Base-by-base conservation (phyloP, 2,888 invertebrate species). In the Noctua pronuba region DNA sequence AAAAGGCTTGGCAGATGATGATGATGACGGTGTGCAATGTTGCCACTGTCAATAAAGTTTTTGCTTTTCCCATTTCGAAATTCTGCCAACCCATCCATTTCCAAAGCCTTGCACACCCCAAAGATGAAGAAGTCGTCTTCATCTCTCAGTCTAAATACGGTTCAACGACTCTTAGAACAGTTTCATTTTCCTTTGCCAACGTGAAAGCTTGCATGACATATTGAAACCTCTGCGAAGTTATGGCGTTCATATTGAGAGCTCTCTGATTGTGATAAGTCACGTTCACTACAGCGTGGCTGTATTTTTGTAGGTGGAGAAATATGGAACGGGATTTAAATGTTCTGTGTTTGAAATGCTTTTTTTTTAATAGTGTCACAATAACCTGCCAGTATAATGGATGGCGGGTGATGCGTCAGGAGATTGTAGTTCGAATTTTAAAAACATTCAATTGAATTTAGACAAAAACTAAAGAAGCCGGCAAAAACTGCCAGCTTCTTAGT, bases 221-320 rank as follows among this genome's bases (percentile, higher is more conserved):
- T 83, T 73, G 80, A 79, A 85, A 87, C 77, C 52, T 77, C 73
- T 68, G 65, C 62, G 67, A 64, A 75, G 68, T 72, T 68, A 83
- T 55, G 58, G 72, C 68, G 49, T 79, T 80, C 74, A 55, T 60
- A 55, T 44, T 70, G 74, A 87, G 80, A 85, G 73, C 74, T 41
- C 58, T 69, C 73, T 73, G 86, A 89, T 89, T 76, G 79, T 55
- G 89, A 87, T 87, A 85, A 85, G 80, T 77, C 89, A 87, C 87
- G 86, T 83, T 76, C 73, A 44, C 66, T 62, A 31, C 49, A 35
- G 18, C 31, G 58, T 35, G 21, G 71, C 38, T 83, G 35, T 49
- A 13, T 38, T 35, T 76, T 60, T 28, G 44, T n/a, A 52, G 13
- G 44, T 8, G 2, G 13, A 44, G 31, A 55, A 70, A 81, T 41